Conservation (phyloP, 2,888 invertebrate genomes). For the Aromia moschata region DNA sequence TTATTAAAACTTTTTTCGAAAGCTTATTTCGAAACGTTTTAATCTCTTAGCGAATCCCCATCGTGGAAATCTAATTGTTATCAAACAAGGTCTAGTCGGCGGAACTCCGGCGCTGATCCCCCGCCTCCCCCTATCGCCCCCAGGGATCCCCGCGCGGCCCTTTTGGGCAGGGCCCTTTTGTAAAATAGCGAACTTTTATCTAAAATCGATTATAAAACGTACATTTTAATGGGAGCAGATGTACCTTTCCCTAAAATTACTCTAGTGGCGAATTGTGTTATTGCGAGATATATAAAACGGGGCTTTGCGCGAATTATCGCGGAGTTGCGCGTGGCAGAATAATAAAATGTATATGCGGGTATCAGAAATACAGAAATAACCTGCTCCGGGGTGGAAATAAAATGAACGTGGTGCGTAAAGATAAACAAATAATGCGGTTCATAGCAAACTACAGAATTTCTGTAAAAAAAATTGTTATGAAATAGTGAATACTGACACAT, state of each 20-base stretch:
- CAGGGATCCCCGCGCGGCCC: conserved; percentile 34
- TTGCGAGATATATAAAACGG: conserved; percentile 12
- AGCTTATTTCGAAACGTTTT: background rate
- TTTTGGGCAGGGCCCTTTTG: too few relatives aligned
- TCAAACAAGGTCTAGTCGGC: background rate
- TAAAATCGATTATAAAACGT: conserved; percentile 52
- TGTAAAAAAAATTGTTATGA: too few relatives aligned
- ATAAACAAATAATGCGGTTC: too few relatives aligned
- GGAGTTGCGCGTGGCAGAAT: too few relatives aligned
- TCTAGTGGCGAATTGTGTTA: conserved; percentile 15
- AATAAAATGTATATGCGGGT: too few relatives aligned
- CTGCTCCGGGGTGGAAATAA: too few relatives aligned
- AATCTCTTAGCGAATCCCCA: background rate
- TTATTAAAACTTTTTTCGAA: background rate
- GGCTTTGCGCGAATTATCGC: too few relatives aligned
- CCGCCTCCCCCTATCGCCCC: background rate
- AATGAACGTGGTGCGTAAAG: too few relatives aligned
- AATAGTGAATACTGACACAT: too few relatives aligned
- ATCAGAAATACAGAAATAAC: too few relatives aligned
- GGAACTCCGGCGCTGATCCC: background rate
- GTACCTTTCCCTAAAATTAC: conserved; percentile 28
- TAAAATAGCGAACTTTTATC: conserved; percentile 51
- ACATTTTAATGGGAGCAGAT: conserved; percentile 48
- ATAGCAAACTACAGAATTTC: too few relatives aligned
- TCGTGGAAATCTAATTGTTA: background rate